Conservation (phyloP, 53 echinoderm and acorn worm genomes). For the Mesocentrotus franciscanus region DNA sequence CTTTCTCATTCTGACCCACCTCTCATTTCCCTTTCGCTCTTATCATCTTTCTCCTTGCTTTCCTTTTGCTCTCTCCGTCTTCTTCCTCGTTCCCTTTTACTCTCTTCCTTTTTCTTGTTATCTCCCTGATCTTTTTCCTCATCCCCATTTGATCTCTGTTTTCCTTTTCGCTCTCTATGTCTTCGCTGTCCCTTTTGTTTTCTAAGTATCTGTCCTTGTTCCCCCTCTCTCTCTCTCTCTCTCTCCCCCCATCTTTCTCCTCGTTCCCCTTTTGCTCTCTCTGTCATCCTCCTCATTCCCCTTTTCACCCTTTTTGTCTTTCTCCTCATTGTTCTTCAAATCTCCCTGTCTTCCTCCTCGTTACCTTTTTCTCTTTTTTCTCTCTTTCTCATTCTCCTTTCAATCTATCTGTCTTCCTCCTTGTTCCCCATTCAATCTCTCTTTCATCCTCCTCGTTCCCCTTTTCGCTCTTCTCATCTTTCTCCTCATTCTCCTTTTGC, state of each 20-base stretch:
- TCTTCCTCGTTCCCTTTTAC: not conserved
- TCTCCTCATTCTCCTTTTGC: not conserved
- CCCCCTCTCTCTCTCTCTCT: not conserved
- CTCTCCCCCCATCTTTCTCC: not conserved
- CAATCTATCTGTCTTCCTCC: not conserved
- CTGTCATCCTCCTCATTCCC: not conserved
- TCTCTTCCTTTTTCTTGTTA: not conserved
- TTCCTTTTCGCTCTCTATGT: no score
- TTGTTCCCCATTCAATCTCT: not conserved
- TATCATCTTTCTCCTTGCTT: not conserved
- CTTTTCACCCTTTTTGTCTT: not conserved
- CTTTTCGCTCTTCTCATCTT: not conserved
- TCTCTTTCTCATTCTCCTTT: not conserved
- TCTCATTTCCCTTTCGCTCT: not conserved
- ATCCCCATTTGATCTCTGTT: not conserved
- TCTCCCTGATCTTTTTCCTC: not conserved
- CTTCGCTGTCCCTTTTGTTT: no score
- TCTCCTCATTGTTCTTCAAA: not conserved
- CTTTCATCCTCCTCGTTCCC: not conserved
- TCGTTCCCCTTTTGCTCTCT: not conserved
- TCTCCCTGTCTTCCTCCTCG: not conserved
- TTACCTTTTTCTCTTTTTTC: not conserved
- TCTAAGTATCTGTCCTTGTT: not conserved
- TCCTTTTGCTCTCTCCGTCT: not conserved
- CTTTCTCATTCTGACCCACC: not conserved